phyloP scores from a whole-genome alignment of 2,888 invertebrate genomes.

The Orthosia gothica region DNA sequence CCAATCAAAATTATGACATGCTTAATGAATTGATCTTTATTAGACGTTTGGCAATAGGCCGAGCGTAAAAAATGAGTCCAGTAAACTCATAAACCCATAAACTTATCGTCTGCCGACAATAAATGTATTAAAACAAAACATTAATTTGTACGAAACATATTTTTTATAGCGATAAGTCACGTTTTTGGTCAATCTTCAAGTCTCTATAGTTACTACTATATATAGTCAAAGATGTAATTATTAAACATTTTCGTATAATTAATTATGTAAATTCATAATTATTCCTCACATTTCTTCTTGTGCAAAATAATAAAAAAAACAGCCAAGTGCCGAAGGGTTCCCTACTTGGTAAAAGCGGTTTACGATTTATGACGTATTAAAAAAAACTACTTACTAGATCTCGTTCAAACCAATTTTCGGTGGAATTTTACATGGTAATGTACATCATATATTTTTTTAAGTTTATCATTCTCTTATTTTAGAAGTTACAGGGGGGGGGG shows the following conservation, averaged over 20 bases:
- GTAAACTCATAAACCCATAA: constrained; percentile 41
- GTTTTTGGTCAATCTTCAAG: not conserved
- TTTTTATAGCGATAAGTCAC: constrained; percentile 8
- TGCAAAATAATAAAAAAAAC: constrained; percentile 17
- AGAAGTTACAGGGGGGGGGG: too few species aligned
- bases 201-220: not conserved
- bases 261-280: constrained; percentile 8
- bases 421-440: too few species aligned
- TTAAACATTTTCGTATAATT: constrained; percentile 4
- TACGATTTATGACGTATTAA: too few species aligned
- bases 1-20: constrained; percentile 28
- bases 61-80: constrained; percentile 22
- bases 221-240: constrained; percentile 14
- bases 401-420: too few species aligned
- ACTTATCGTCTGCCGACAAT: constrained; percentile 18
- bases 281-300: constrained; percentile 3
- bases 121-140: constrained; percentile 26
- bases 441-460: too few species aligned
- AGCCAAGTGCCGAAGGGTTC: too few species aligned
- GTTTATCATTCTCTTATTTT: too few species aligned
- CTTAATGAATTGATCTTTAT: constrained; percentile 31
- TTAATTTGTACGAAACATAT: constrained; percentile 4
- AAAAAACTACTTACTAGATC: too few species aligned
- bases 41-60: constrained; percentile 43
- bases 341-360: too few species aligned